phyloP scores from a whole-genome alignment of 2,888 invertebrate species.

The Rhabditoides inermis region DNA sequence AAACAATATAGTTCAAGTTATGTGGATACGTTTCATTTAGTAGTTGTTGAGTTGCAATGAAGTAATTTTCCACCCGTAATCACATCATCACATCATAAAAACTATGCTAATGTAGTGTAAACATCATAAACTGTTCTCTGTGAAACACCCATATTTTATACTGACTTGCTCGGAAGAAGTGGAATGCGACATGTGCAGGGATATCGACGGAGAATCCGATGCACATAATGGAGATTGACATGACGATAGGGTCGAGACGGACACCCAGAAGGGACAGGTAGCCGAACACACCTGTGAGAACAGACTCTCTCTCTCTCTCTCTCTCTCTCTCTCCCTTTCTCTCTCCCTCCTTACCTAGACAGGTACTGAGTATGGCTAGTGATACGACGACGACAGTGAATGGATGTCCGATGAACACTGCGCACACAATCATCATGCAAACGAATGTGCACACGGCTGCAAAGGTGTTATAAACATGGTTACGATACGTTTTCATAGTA shows the following conservation, averaged over 20 bases:
- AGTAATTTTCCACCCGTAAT: too few relatives aligned
- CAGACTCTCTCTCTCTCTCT: neutral
- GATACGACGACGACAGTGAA: constrained; percentile 18
- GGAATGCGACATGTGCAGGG: constrained; percentile 26
- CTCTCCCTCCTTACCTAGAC: constrained; percentile 9
- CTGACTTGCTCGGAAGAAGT: constrained; percentile 22
- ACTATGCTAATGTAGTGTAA: too few relatives aligned
- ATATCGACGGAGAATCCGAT: constrained; percentile 26
- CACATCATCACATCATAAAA: too few relatives aligned
- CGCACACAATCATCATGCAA: constrained; percentile 15
- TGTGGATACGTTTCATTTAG: too few relatives aligned
- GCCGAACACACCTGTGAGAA: constrained; percentile 13
- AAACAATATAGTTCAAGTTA: too few relatives aligned
- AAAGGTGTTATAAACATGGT: too few relatives aligned
- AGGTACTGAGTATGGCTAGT: constrained; percentile 14
- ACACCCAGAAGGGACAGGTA: constrained; percentile 17
- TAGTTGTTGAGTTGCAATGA: too few relatives aligned
- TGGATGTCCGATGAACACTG: constrained; percentile 16
- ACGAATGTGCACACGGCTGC: constrained; percentile 18
- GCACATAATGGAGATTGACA: constrained; percentile 23
- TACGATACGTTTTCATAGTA: too few relatives aligned
- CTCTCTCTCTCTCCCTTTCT: neutral
- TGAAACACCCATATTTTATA: too few relatives aligned
- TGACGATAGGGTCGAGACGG: constrained; percentile 20
- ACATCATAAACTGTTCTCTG: too few relatives aligned